phyloP scores from a whole-genome alignment of 2,888 invertebrate genomes.

The Muschampia plurimacula region DNA sequence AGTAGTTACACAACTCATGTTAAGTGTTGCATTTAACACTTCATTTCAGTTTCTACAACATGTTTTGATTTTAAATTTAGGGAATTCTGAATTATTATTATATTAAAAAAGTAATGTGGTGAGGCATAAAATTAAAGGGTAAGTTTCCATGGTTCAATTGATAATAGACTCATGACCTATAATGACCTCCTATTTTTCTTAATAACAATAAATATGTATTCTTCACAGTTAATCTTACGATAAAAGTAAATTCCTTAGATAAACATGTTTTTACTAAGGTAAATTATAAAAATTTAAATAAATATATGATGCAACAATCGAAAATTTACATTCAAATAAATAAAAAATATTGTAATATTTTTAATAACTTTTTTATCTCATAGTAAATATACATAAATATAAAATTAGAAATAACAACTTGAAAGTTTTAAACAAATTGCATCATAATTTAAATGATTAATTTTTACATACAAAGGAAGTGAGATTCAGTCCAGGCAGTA shows the following conservation, averaged over 20 bases:
- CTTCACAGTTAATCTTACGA: neutral
- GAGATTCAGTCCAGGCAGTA: neutral
- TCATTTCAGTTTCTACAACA: no score
- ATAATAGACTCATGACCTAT: conserved; percentile 24
- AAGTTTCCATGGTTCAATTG: neutral
- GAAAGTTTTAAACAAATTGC: neutral
- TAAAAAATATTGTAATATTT: no score
- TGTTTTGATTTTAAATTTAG: neutral
- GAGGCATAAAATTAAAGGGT: neutral
- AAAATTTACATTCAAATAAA: no score
- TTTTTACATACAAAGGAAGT: conserved; percentile 1
- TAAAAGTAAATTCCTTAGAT: neutral
- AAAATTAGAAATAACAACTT: neutral
- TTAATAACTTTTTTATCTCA: no score
- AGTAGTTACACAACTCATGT: conserved; percentile 46
- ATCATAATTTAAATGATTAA: neutral
- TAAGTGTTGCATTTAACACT: conserved; percentile 38
- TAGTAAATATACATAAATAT: neutral
- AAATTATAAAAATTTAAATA: no score
- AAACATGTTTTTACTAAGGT: neutral
- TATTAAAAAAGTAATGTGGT: neutral
- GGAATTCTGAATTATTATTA: neutral
- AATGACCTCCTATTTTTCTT: conserved; percentile 27
- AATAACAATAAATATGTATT: neutral
- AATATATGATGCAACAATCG: no score